These are phyloP conservation scores for Alviniconcha strummeri DNA, from an alignment of 2,888 invertebrate genomes.

Conservation along the genomic window DNA sequence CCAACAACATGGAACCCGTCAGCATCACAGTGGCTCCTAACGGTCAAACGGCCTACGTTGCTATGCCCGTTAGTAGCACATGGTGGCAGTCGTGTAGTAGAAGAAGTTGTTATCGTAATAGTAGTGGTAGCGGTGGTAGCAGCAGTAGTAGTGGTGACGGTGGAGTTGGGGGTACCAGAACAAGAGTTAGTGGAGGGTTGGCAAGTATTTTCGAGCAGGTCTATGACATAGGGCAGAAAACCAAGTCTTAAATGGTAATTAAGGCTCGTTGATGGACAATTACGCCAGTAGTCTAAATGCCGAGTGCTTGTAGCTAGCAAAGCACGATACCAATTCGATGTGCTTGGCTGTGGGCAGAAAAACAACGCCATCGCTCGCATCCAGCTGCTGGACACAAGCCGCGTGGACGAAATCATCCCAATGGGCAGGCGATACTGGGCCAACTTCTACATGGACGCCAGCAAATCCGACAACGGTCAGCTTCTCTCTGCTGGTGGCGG, in stretches of 20 bases:
- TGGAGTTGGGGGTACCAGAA: no score
- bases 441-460: constrained; percentile 32
- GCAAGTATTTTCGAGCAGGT: no score
- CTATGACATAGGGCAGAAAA: no score
- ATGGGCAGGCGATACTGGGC: constrained; percentile 28
- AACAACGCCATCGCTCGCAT: constrained; percentile 33
- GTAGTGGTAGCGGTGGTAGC: no score
- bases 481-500: not conserved
- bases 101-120: no score
- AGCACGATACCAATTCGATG: no score
- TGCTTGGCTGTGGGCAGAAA: not conserved
- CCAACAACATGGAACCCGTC: constrained; percentile 29
- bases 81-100: not conserved
- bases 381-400: constrained; percentile 14
- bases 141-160: no score
- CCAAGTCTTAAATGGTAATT: no score
- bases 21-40: constrained; percentile 18
- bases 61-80: constrained; percentile 19
- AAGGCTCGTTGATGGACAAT: no score
- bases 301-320: no score
- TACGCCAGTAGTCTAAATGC: no score
- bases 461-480: constrained; percentile 16
- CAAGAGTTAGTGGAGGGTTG: no score
- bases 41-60: constrained; percentile 20
- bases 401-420: constrained; percentile 11